Conservation (phyloP, 1,140 invertebrate genomes). For the Patella vulgata region DNA sequence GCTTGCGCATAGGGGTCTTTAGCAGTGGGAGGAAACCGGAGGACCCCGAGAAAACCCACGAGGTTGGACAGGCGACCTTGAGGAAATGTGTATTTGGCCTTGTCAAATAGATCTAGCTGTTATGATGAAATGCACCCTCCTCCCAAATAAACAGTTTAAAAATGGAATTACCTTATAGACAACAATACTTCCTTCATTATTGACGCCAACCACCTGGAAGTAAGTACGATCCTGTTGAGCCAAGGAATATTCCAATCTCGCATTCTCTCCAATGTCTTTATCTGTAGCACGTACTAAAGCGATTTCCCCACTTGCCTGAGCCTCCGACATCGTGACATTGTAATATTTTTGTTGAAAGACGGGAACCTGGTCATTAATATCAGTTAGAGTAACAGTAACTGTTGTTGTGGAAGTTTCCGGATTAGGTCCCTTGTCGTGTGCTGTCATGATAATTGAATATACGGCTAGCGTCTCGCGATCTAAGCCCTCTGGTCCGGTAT, state of each 20-base stretch:
- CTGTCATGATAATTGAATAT: slow-evolving; percentile 38
- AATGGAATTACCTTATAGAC: slow-evolving; percentile 49
- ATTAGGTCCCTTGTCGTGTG: slow-evolving; percentile 11
- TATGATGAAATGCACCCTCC: too few relatives aligned
- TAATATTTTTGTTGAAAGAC: slow-evolving; percentile 68
- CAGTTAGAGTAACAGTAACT: slow-evolving; percentile 22
- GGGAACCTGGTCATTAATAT: slow-evolving; percentile 91
- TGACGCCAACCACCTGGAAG: slow-evolving; percentile 45
- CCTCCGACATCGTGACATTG: slow-evolving; percentile 43
- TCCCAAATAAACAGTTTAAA: too few relatives aligned
- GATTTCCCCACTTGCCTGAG: slow-evolving; percentile 43
- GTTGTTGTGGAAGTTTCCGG: slow-evolving; percentile 10
- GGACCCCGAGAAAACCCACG: too few relatives aligned
- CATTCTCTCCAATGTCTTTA: slow-evolving; percentile 53
- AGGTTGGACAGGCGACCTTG: too few relatives aligned
- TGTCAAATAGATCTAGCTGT: too few relatives aligned
- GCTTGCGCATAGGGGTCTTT: too few relatives aligned
- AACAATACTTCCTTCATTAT: slow-evolving; percentile 48
- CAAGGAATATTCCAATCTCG: slow-evolving; percentile 46
- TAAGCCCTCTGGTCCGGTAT: slow-evolving; percentile 29
- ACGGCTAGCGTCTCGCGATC: slow-evolving; percentile 45
- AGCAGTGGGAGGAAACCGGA: too few relatives aligned
- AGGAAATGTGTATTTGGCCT: too few relatives aligned
- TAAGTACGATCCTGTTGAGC: slow-evolving; percentile 35
- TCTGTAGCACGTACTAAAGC: slow-evolving; percentile 50